phyloP scores from a whole-genome alignment of 2,797 vertebrate species.

The Lepidocolaptes lacrymiger region DNA sequence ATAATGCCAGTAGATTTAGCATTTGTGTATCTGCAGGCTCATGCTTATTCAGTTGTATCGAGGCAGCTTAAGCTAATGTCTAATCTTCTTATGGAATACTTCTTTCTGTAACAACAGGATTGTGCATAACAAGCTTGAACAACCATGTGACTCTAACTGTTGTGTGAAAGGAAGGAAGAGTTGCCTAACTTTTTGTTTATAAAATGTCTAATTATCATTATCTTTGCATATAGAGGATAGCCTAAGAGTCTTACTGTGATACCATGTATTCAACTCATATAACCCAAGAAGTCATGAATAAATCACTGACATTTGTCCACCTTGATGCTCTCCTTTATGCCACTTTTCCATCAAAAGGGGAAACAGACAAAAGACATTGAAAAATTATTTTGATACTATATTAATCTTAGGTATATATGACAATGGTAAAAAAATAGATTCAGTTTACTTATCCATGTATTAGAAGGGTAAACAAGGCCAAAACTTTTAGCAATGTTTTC shows the following conservation, averaged over 20 bases:
- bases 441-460: background rate
- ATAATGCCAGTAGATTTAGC: slow-evolving; percentile 68
- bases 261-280: background rate
- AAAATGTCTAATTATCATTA: background rate
- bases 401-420: background rate
- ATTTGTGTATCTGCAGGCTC: slow-evolving; percentile 69
- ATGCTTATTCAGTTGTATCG: slow-evolving; percentile 68
- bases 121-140: slow-evolving; percentile 53
- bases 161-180: background rate
- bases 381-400: background rate
- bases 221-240: background rate
- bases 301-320: background rate
- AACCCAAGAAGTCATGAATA: background rate
- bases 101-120: slow-evolving; percentile 56
- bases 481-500: background rate
- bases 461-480: background rate
- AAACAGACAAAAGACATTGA: background rate
- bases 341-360: background rate
- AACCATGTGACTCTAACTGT: background rate
- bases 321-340: background rate
- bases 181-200: background rate
- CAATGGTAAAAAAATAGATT: background rate
- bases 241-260: background rate
- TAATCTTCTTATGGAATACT: slow-evolving; percentile 73
- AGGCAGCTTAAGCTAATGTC: slow-evolving; percentile 72